Evolutionary conservation across 2,888 invertebrate genomes (phyloP), one percentile per base, ranked within the genome.

Genomic region (Dynastes maya): DNA sequence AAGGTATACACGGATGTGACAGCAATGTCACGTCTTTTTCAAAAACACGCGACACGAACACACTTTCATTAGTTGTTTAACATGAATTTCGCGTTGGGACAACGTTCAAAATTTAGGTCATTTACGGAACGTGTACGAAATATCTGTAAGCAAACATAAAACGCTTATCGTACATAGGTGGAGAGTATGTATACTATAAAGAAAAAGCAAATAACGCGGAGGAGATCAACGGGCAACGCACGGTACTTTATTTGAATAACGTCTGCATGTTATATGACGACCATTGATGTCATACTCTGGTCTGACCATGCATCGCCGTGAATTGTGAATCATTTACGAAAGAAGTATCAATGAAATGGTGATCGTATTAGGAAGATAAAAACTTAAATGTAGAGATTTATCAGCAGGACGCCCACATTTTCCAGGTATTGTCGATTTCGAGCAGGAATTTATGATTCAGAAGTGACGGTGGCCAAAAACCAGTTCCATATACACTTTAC

Each of bases 51-150:
- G 55, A 55, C 55, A 22, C 22, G 8, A 55, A 4, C 22, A 55
- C 22, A 55, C 55, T 55, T 55, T 55, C 55, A 55, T 55, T 55
- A 55, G 27, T 55, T 45, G 65, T 67, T 67, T 67, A 45, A 45
- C 45, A 67, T 67, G 40, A 67, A 45, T 6, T 67, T 45, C 65
- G 65, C 65, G 65, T 49, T 67, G 49, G 63, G 40, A 40, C 65
- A 45, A 13, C 22, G 5, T 45, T 67, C 40, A 67, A 67, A 45
- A 67, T 67, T 67, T 67, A 49, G 65, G 45, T 67, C 65, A 45
- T 67, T 37, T 45, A 67, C 65, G 45, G 22, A 67, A 67, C 65
- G 65, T 67, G 65, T 67, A 67, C 22, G 22, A 67, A 67, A 67
- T 67, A 55, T 16, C 22, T 8, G 55, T 22, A 22, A 22, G 22